Evolutionary conservation across 2,113 vertebrate species (phyloP).

Genomic region (Piaya cayana): DNA sequence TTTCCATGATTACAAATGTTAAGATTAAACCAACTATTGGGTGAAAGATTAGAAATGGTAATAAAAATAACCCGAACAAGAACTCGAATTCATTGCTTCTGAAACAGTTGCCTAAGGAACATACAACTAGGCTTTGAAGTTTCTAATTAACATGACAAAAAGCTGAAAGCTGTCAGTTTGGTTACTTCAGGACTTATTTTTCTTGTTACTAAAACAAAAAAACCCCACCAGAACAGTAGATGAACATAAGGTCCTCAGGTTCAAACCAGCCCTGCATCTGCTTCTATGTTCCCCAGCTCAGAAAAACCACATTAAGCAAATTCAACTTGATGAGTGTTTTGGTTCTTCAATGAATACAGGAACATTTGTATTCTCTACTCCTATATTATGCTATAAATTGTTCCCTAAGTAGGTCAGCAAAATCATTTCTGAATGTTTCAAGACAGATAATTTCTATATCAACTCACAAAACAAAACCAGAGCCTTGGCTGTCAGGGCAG

Average conservation of each 20-base stretch:
- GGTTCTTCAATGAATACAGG: constrained; percentile 45
- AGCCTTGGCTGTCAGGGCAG: constrained; percentile 29
- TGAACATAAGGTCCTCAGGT: constrained; percentile 30
- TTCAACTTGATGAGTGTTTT: constrained; percentile 45
- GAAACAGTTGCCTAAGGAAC: constrained; percentile 30
- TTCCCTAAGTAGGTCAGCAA: constrained; percentile 60
- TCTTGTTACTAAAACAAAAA: constrained; percentile 26
- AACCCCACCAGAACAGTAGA: background rate
- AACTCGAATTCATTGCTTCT: constrained; percentile 18
- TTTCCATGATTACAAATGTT: background rate
- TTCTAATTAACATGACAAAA: constrained; percentile 43
- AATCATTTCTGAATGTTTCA: constrained; percentile 12
- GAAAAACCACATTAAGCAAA: constrained; percentile 1
- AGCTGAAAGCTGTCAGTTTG: constrained; percentile 37
- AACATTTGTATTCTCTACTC: constrained; percentile 28
- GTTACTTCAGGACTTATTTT: constrained; percentile 35
- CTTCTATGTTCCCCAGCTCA: background rate
- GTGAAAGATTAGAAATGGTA: constrained; percentile 21
- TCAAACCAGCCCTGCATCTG: constrained; percentile 29
- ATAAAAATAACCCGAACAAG: constrained; percentile 45
- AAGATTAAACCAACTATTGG: constrained; percentile 19
- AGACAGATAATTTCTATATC: background rate
- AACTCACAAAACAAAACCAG: constrained; percentile 15
- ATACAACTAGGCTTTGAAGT: constrained; percentile 43
- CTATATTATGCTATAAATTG: constrained; percentile 53